phyloP scores from a whole-genome alignment of 2,113 vertebrate genomes.

The Mixornis gularis region DNA sequence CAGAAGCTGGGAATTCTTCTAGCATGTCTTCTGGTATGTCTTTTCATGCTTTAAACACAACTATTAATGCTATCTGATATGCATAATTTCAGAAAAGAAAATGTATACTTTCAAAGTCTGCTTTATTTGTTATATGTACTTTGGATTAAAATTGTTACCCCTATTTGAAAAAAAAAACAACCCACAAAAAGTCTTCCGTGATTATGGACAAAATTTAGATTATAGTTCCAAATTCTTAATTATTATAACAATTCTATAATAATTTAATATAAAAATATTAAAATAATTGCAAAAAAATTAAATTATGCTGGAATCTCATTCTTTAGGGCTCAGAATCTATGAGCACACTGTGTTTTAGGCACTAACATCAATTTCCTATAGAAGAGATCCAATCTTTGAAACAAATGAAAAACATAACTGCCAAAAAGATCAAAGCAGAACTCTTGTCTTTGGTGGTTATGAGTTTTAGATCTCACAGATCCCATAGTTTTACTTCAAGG shows the following conservation, averaged over 20 bases:
- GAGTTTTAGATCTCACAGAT: not conserved
- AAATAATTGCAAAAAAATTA: not conserved
- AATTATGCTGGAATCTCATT: not conserved
- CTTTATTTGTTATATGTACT: not conserved
- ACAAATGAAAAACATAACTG: not conserved
- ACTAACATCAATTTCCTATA: not conserved
- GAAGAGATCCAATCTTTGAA: not conserved
- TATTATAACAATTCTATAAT: not conserved
- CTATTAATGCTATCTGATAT: not conserved
- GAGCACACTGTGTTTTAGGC: not conserved
- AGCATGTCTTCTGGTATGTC: too few relatives aligned
- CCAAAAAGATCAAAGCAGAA: not conserved
- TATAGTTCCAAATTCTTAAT: not conserved
- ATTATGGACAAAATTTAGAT: not conserved
- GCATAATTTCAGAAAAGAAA: not conserved
- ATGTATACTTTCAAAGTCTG: fast-evolving
- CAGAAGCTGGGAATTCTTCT: not conserved
- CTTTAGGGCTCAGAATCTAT: not conserved
- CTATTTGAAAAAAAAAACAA: not conserved
- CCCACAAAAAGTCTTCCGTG: not conserved
- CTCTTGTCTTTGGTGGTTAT: not conserved
- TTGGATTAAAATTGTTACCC: not conserved
- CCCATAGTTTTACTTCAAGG: not conserved
- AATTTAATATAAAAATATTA: not conserved
- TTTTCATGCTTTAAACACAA: not conserved